Evolutionary conservation across 1,140 invertebrate genomes (phyloP), one percentile per base, ranked within the genome.

Genomic region (Aricia agestis): DNA sequence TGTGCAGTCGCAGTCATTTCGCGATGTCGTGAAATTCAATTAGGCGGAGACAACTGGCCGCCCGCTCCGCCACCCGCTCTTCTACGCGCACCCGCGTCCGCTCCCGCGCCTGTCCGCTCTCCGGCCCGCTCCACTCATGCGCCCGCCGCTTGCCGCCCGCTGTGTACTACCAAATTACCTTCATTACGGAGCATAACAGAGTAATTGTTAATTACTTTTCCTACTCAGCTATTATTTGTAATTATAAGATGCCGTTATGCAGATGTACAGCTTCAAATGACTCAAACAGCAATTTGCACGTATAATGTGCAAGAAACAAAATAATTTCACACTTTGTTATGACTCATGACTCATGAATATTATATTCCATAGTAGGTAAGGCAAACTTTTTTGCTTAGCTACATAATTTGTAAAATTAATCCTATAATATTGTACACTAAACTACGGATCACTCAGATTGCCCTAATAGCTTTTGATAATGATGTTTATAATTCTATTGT

Each of bases 141-240:
- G 11, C 59, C 59, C 19, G 59, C 59, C 11, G 18, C 59, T 17
- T 17, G 45, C 42, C 45, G 10, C 45, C 13, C 45, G 45, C 77
- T 77, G 81, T 84, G 78, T 80, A 83, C 79, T 73, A 81, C 79
- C 78, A 76, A 87, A 87, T 87, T 87, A 87, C 85, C 80, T 84
- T 85, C 76, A 80, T 86, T 86, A 81, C 81, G 76, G 74, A 79
- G 79, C 79, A 83, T 83, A 85, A 83, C 80, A 83, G 73, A 81
- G 77, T 85, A 83, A 86, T 82, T 83, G 82, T 81, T 87, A 85
- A 85, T 87, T 82, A 87, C 77, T 82, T 84, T 85, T 77, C 78
- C 59, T 77, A 76, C 74, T 74, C 74, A 72, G 68, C 71, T 72
- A 72, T 69, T 77, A 77, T 81, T 75, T 76, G 75, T 74, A 81